Conservation (phyloP, 92 coral and sea anemone species). For the Scolanthus callimorphus region DNA sequence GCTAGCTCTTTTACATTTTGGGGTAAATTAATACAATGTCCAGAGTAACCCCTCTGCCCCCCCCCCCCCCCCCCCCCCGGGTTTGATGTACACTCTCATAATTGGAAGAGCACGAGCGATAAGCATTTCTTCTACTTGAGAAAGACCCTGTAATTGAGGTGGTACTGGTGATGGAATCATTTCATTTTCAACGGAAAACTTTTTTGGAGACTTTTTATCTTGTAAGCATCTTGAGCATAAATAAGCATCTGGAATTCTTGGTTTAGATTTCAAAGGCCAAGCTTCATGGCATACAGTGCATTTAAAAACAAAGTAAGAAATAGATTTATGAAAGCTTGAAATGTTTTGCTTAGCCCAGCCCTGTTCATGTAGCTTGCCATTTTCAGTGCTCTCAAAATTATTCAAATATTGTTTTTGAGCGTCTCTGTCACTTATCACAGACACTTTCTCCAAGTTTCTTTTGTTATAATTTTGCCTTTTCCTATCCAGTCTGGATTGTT, state of each 20-base stretch:
- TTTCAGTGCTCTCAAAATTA: slow-evolving; percentile 39
- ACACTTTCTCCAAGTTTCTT: no score
- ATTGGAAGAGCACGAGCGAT: slow-evolving; percentile 45
- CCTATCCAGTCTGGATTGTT: slow-evolving; percentile 11
- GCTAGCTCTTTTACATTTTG: no score
- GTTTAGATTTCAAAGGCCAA: slow-evolving; percentile 51
- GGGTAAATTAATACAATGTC: slow-evolving; percentile 58
- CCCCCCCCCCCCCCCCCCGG: no score
- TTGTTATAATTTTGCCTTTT: no score
- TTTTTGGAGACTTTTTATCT: slow-evolving; percentile 37
- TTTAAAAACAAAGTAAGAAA: slow-evolving; percentile 25
- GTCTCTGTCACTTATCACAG: no score
- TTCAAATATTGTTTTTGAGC: slow-evolving; percentile 26
- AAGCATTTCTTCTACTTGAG: slow-evolving; percentile 41
- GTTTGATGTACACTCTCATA: slow-evolving; percentile 53
- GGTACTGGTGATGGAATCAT: slow-evolving; percentile 56
- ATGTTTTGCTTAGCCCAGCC: slow-evolving; percentile 56
- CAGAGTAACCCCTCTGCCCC: slow-evolving; percentile 54
- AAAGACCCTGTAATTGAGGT: slow-evolving; percentile 33
- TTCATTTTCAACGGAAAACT: slow-evolving; percentile 42
- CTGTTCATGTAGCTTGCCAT: slow-evolving; percentile 58
- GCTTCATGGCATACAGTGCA: slow-evolving; percentile 58
- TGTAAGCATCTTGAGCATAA: slow-evolving; percentile 42
- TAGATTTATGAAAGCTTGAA: slow-evolving; percentile 49
- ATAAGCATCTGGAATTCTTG: slow-evolving; percentile 41